These are phyloP conservation scores for Ctenodactylus gundi DNA, from an alignment of 2,113 vertebrate genomes.

Conservation along the genomic window DNA sequence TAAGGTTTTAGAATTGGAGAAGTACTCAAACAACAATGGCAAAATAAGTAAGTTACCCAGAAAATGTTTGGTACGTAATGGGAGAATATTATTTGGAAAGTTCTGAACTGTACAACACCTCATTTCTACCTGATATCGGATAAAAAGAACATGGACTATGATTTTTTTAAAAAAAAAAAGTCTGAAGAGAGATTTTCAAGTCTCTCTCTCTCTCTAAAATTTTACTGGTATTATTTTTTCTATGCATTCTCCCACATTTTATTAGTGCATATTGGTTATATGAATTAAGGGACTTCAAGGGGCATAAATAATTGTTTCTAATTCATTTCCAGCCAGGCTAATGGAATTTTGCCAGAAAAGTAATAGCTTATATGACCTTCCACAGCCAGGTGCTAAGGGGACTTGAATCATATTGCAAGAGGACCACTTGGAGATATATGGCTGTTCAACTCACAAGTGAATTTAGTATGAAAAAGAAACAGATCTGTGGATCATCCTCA, in stretches of 20 bases:
- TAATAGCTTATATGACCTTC: background rate
- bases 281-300: too few species aligned
- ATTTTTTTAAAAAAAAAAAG: conserved; percentile 8
- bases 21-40: background rate
- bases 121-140: background rate
- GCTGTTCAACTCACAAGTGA: background rate
- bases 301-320: background rate
- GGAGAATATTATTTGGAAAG: background rate
- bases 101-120: background rate
- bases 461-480: background rate
- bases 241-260: too few species aligned
- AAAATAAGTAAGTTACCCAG: background rate
- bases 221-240: too few species aligned
- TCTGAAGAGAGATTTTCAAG: background rate
- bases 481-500: background rate
- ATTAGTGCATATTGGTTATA: too few species aligned
- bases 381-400: background rate
- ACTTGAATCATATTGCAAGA: background rate
- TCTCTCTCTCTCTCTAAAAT: too few species aligned
- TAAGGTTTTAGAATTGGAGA: background rate
- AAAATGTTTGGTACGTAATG: background rate
- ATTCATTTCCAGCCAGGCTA: background rate
- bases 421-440: background rate
- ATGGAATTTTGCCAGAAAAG: background rate
- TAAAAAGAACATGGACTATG: background rate